Percentiles rank a stretch among this genome's conserved stretches.
phyloP scores from a whole-genome alignment of 2,888 invertebrate genomes.

The Cerceris ruficornis region DNA sequence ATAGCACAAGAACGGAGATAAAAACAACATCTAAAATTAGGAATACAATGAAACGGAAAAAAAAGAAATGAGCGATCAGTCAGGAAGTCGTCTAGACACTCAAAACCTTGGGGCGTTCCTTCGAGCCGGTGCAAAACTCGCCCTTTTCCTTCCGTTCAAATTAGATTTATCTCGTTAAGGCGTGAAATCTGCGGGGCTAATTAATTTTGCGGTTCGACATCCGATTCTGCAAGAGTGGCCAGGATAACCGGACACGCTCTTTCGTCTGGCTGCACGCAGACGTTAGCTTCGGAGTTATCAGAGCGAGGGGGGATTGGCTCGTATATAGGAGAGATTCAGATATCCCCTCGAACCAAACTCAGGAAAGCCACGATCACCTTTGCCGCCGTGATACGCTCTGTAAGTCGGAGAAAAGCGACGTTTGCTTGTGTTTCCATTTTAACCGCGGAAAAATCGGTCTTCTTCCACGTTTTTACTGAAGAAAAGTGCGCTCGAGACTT shows the following conservation, averaged over 20 bases:
- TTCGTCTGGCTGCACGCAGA: not conserved
- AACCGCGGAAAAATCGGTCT: not conserved
- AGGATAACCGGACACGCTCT: conserved; percentile 1
- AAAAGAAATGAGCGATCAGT: not conserved
- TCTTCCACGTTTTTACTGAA: too few relatives aligned
- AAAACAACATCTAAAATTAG: not conserved
- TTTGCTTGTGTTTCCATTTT: not conserved
- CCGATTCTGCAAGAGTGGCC: conserved; percentile 1
- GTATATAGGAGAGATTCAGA: conserved; percentile 48
- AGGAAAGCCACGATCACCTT: conserved; percentile 28
- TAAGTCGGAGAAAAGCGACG: not conserved
- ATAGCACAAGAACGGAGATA: not conserved
- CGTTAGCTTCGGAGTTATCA: conserved; percentile 1
- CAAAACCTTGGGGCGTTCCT: not conserved
- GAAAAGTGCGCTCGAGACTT: too few relatives aligned
- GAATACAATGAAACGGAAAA: not conserved
- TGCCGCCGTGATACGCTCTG: conserved; percentile 1
- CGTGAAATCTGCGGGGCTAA: conserved; percentile 34
- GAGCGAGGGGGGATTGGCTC: conserved; percentile 49
- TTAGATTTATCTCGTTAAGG: conserved; percentile 43
- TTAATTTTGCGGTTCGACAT: conserved; percentile 49
- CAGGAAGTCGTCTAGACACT: conserved; percentile 25
- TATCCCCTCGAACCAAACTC: conserved; percentile 31
- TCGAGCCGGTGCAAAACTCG: conserved; percentile 23
- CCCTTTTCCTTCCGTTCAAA: conserved; percentile 47